phyloP scores from a whole-genome alignment of 2,113 vertebrate genomes.

The Ophthalmolycus amberensis region DNA sequence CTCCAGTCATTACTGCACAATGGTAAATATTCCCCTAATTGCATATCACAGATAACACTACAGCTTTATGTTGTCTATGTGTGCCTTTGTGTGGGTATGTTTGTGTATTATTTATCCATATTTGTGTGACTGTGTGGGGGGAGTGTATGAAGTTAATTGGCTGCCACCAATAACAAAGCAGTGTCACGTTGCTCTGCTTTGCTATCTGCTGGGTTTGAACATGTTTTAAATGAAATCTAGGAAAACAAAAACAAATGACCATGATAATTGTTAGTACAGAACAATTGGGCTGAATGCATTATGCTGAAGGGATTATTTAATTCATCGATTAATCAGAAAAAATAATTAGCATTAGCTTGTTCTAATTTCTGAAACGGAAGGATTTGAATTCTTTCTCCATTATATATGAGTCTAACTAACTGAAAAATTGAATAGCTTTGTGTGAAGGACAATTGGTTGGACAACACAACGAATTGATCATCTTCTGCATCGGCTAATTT shows the following conservation, averaged over 20 bases:
- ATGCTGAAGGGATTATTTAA: conserved; percentile 30
- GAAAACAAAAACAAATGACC: conserved; percentile 55
- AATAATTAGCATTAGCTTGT: not conserved
- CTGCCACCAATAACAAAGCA: conserved; percentile 60
- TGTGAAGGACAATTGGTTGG: not conserved
- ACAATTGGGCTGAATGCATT: conserved; percentile 3
- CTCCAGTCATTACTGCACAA: conserved; percentile 64
- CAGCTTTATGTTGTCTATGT: conserved; percentile 45
- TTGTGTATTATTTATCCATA: conserved; percentile 56
- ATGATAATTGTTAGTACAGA: conserved; percentile 33
- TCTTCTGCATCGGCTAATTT: not conserved
- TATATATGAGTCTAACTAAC: not conserved
- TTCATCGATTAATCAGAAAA: conserved; percentile 42
- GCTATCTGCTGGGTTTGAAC: conserved; percentile 40
- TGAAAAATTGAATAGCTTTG: not conserved
- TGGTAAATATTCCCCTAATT: conserved; percentile 71
- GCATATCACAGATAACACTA: conserved; percentile 68
- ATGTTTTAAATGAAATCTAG: conserved; percentile 29
- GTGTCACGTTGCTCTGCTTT: conserved; percentile 50
- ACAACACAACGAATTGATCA: not conserved
- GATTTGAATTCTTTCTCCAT: not conserved
- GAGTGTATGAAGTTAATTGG: conserved; percentile 65
- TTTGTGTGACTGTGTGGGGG: conserved; percentile 29
- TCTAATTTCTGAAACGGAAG: conserved; percentile 23
- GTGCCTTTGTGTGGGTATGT: conserved; percentile 22